Conservation (phyloP, 2,888 invertebrate species). For the Amphipoea lucens region DNA sequence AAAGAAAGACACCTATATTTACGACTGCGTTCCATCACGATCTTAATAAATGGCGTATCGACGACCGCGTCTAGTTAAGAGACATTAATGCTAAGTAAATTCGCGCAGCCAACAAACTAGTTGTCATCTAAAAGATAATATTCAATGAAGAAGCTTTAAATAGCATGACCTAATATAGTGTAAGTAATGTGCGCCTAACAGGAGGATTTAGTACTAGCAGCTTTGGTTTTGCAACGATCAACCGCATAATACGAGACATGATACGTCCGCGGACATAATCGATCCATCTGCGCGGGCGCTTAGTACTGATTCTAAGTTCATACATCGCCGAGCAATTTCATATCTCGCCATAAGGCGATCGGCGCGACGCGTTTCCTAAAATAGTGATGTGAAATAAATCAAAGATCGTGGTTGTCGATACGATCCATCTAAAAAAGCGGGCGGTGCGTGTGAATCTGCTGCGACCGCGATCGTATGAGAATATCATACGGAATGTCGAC, state of each 20-base stretch:
- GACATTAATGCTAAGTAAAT: conserved; percentile 71
- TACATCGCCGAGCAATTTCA: conserved; percentile 84
- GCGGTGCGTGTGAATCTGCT: conserved; percentile 88
- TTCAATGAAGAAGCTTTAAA: conserved; percentile 77
- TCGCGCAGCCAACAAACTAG: conserved; percentile 67
- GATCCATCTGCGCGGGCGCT: conserved; percentile 76
- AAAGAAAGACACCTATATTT: conserved; percentile 67
- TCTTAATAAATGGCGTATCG: conserved; percentile 66
- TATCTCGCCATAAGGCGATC: conserved; percentile 85
- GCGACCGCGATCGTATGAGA: conserved; percentile 83
- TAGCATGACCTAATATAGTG: conserved; percentile 74
- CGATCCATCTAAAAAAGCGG: conserved; percentile 80
- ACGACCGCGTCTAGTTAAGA: conserved; percentile 61
- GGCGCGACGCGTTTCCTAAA: conserved; percentile 88
- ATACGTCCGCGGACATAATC: conserved; percentile 73
- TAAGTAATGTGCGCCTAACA: conserved; percentile 72
- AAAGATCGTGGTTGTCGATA: conserved; percentile 85
- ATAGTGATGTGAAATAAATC: conserved; percentile 89
- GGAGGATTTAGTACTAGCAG: conserved; percentile 64
- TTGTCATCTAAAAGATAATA: conserved; percentile 70
- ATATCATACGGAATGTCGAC: conserved; percentile 78
- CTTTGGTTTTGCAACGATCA: conserved; percentile 71
- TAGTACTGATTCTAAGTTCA: conserved; percentile 79
- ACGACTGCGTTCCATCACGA: conserved; percentile 67
- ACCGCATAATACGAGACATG: conserved; percentile 70